A percentile compares a stretch with the other conserved stretches of the same genome.
phyloP scores from a whole-genome alignment of 2,113 vertebrate species.

The Galbula dea region DNA sequence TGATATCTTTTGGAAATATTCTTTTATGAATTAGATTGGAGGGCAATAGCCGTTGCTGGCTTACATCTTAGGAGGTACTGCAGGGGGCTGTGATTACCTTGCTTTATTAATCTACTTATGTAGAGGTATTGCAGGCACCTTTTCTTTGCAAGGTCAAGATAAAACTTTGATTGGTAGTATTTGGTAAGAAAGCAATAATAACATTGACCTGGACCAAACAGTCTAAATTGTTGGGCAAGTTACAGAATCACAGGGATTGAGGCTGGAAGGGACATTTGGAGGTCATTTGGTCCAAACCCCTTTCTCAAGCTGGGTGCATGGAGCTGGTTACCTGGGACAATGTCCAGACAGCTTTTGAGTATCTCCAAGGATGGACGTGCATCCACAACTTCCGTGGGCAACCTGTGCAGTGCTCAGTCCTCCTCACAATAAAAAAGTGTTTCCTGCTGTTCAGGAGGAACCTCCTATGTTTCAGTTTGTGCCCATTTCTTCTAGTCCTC shows the following conservation, averaged over 20 bases:
- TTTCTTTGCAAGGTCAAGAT: background rate
- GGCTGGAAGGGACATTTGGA: background rate
- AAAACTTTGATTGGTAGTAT: background rate
- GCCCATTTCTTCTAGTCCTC: background rate
- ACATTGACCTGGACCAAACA: background rate
- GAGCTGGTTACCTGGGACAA: background rate
- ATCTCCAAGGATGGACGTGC: background rate
- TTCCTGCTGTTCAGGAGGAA: background rate
- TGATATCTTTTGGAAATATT: slow-evolving; percentile 1
- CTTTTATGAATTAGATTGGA: background rate
- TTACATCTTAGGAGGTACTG: background rate
- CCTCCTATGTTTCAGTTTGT: background rate
- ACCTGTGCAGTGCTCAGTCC: background rate
- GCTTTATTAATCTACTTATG: background rate
- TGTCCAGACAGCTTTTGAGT: background rate
- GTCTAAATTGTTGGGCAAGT: background rate
- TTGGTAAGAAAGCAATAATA: background rate
- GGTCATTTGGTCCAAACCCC: background rate
- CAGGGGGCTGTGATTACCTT: background rate
- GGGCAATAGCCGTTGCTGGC: background rate
- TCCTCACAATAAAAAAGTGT: background rate
- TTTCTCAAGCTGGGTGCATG: background rate
- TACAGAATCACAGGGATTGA: background rate
- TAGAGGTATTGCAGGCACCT: background rate
- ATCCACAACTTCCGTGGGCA: background rate